Evolutionary conservation across 2,113 vertebrate species (phyloP), one percentile per base, ranked within the genome.

Genomic region (Ciconia stormi): DNA sequence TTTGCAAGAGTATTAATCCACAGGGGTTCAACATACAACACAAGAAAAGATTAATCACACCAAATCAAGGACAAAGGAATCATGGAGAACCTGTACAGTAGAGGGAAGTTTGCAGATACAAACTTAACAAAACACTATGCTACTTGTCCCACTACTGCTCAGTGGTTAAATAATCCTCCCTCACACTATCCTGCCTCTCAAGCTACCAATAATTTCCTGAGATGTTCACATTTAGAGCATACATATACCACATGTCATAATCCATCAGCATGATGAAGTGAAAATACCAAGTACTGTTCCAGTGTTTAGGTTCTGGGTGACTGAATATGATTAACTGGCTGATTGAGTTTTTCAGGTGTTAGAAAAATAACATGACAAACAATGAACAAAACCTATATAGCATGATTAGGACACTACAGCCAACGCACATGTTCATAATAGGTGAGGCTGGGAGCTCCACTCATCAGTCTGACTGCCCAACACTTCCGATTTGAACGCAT

Each of bases 271-370:
- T 58, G 67, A 88, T 90, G 89, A 97, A 96, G 89, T 95, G 94
- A 95, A 97, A 97, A 96, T n/a, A 94, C 23, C 90, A 90, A 91
- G 61, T 91, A 82, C 5, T 77, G 69, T 74, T 95, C 56, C 82
- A 94, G 80, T 85, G 82, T 95, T 97, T 96, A 96, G 72, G 92
- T 95, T 95, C 91, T 95, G 93, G 97, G 94, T 96, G 96, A 96
- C 71, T 94, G 94, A 89, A 76, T 95, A 80, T 92, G 91, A 98
- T 98, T 97, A 97, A 97, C 81, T 93, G 96, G 82, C 85, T 95
- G 95, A 96, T 96, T 97, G 97, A 95, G 78, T 96, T 95, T 93
- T 97, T 94, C 95, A 96, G 88, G 84, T 95, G 94, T 91, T 95
- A 96, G 50, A 87, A 97, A 96, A 95, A 82, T 78, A 97, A 93